Evolutionary conservation across 2,797 vertebrate genomes (phyloP), one percentile per base, ranked within the genome.

Genomic region (Myotis planiceps): DNA sequence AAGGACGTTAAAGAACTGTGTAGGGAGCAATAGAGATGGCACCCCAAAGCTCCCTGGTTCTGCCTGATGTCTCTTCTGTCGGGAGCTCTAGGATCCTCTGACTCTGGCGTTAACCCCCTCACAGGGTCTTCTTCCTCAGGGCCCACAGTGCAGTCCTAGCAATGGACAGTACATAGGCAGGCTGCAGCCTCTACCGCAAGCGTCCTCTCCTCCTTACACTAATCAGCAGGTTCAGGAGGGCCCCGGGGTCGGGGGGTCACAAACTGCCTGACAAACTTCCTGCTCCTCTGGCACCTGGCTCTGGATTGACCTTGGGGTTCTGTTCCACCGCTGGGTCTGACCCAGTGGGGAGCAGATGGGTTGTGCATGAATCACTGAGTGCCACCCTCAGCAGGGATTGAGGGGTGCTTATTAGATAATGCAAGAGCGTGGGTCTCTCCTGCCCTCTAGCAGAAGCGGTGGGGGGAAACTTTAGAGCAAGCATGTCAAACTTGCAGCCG

Each of bases 201-300:
- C 0, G 3, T 39, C 21, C 3, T 53, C 37, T 47, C 32, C 45
- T 47, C 15, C 6, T 58, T 55, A 32, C 7, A 19, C 47, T 68
- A 23, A 32, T 19, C n/a, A 72, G 34, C 18, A 88, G 45, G 39
- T 42, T 27, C 10, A 21, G 23, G 14, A 63, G 25, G n/a, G 23
- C 19, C 27, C 18, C 12, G 14, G 5, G 18, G 42, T 1, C 3
- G 3, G 2, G 25, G 34, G 34, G 6, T 42, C 29, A 4, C 4
- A 15, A 23, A 25, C 32, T 4, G 2, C 34, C 32, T 21, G 34
- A 34, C n/a, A 34, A 65, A 39, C 10, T 85, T 76, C 53, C 32
- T 74, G 27, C 34, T 55, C 15, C 71, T 37, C 2, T 12, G 9
- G 6, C 29, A 6, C 2, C 23, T 75, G 60, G 82, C 75, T 88